Conservation (phyloP, 2,797 vertebrate species). For the Oophaga sylvatica region DNA sequence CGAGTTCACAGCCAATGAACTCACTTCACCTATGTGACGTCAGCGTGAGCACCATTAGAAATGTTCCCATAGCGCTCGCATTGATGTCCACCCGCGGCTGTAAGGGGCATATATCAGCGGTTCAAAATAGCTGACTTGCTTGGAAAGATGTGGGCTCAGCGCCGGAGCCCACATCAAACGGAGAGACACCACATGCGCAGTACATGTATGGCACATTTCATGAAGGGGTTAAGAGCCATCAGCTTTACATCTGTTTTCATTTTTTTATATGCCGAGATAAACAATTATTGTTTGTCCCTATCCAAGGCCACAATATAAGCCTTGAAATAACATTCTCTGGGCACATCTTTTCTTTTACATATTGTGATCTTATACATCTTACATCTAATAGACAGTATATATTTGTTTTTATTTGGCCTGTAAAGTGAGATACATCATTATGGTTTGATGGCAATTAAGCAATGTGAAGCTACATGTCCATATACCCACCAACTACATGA, state of each 20-base stretch:
- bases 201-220: too few relatives aligned
- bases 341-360: neutral
- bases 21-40: too few relatives aligned
- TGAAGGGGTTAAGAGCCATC: neutral
- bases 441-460: neutral
- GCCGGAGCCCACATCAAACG: too few relatives aligned
- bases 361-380: neutral
- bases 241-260: neutral
- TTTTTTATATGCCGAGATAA: neutral
- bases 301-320: neutral
- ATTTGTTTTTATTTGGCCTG: neutral
- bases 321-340: neutral
- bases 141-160: too few relatives aligned
- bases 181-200: too few relatives aligned
- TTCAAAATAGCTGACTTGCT: too few relatives aligned
- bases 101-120: too few relatives aligned
- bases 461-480: neutral
- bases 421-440: neutral
- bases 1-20: too few relatives aligned
- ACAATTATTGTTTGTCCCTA: neutral
- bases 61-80: too few relatives aligned
- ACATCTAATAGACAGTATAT: neutral
- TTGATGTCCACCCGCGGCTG: too few relatives aligned
- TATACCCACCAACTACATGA: neutral
- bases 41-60: too few relatives aligned